Evolutionary conservation across 2,113 vertebrate species (phyloP).

Genomic region (Ochotona princeps): DNA sequence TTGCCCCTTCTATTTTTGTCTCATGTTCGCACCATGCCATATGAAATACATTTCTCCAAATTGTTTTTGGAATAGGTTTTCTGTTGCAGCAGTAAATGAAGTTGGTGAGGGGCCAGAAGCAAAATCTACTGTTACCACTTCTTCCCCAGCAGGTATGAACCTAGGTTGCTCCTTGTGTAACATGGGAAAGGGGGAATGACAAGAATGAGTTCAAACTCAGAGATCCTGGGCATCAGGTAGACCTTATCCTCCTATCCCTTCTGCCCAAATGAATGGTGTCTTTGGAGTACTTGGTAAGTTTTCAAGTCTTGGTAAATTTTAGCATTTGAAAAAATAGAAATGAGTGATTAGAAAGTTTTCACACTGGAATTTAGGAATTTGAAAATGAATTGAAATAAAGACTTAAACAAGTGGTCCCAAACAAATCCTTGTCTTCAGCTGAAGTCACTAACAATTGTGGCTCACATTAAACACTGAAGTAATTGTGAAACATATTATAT

Average conservation of each 20-base stretch:
- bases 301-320: conserved; percentile 3
- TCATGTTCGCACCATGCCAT: conserved; percentile 62
- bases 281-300: conserved; percentile 5
- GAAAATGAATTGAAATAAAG: neutral
- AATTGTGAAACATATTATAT: neutral
- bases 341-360: conserved; percentile 13
- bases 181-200: neutral
- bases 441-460: neutral
- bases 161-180: neutral
- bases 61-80: conserved; percentile 83
- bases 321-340: neutral
- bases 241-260: neutral
- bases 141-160: conserved; percentile 79
- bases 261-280: neutral
- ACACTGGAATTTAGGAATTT: conserved; percentile 27
- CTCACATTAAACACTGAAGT: neutral
- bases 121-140: conserved; percentile 83
- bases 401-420: neutral
- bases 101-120: conserved; percentile 85
- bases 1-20: conserved; percentile 65
- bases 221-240: neutral
- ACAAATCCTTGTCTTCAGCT: conserved; percentile 34
- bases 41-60: conserved; percentile 65
- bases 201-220: neutral
- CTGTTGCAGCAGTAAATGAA: conserved; percentile 86